phyloP scores from a whole-genome alignment of 2,888 invertebrate species.

The Phaedon cochleariae region DNA sequence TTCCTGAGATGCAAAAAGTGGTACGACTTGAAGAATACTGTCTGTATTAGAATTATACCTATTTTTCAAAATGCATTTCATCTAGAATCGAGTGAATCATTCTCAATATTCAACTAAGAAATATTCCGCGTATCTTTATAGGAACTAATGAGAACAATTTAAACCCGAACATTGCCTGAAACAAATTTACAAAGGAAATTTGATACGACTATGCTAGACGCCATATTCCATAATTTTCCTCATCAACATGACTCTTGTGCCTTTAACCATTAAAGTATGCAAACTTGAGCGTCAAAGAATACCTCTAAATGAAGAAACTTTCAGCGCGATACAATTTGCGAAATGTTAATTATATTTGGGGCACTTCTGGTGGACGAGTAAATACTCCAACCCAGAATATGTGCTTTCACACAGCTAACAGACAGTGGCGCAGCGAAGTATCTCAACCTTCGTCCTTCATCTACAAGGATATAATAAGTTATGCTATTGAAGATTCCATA shows the following conservation, averaged over 20 bases:
- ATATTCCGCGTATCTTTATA: no score
- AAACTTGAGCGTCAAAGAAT: background rate
- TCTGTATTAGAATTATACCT: no score
- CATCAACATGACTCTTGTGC: background rate
- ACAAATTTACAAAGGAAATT: background rate
- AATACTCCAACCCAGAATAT: background rate
- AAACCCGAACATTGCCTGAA: background rate
- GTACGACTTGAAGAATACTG: no score
- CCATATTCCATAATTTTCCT: background rate
- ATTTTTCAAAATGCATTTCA: no score
- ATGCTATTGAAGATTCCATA: no score
- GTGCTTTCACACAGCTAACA: background rate
- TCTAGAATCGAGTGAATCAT: no score
- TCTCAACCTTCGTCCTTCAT: no score
- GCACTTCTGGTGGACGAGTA: background rate
- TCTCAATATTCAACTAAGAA: no score
- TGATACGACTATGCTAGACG: background rate
- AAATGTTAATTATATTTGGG: conserved; percentile 11
- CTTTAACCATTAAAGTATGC: background rate
- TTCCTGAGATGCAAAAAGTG: no score
- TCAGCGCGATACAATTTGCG: conserved; percentile 9
- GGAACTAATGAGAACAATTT: background rate
- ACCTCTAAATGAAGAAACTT: conserved; percentile 2
- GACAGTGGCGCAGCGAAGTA: background rate
- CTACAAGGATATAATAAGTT: no score